These are phyloP conservation scores for Anoura caudifer DNA, from an alignment of 2,113 vertebrate species.

Conservation along the genomic window DNA sequence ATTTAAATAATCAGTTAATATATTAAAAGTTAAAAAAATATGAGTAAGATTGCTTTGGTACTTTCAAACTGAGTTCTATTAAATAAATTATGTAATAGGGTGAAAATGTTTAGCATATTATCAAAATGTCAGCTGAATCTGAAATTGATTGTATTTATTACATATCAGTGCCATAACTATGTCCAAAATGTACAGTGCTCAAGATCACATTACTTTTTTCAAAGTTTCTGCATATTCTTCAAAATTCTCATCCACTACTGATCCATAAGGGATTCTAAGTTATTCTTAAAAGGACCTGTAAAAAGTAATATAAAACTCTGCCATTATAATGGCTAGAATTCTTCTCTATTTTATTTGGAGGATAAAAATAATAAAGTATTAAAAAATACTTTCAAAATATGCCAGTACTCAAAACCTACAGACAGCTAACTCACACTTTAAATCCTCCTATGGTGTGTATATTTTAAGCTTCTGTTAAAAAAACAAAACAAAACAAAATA, in stretches of 20 bases:
- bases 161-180: neutral
- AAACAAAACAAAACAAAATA: neutral
- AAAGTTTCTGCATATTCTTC: conserved; percentile 31
- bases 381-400: conserved; percentile 23
- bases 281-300: conserved; percentile 31
- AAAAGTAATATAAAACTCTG: conserved; percentile 10
- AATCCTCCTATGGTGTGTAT: neutral
- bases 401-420: conserved; percentile 40
- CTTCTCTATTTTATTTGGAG: conserved; percentile 16
- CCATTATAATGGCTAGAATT: conserved; percentile 27
- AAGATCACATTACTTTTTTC: conserved; percentile 18
- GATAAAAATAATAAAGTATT: conserved; percentile 16
- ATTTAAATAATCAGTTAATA: conserved; percentile 26
- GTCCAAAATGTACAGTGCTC: neutral
- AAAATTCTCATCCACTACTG: conserved; percentile 46
- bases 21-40: conserved; percentile 43
- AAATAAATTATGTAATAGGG: conserved; percentile 22
- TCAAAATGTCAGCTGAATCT: neutral
- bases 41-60: neutral
- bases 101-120: neutral
- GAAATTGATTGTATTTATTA: conserved; percentile 14
- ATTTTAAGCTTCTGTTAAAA: conserved; percentile 3
- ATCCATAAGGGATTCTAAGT: conserved; percentile 23
- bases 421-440: conserved; percentile 35
- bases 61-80: conserved; percentile 30